Conservation (phyloP, 2,888 invertebrate genomes). For the Mesochorus sp. region DNA sequence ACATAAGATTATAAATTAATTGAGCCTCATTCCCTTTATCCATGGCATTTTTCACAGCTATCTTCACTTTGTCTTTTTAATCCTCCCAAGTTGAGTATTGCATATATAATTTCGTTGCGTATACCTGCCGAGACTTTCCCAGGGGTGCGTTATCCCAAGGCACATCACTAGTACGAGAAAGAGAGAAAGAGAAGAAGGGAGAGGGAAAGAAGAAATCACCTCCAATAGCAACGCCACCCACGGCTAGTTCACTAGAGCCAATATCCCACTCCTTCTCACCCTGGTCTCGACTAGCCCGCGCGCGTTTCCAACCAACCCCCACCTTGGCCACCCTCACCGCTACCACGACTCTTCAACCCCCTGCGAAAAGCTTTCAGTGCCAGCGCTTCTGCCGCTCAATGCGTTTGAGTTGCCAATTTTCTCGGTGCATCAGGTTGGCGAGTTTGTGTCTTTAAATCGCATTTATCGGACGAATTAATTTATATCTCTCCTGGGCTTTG, state of each 20-base stretch:
- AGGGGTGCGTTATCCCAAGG: slow-evolving; percentile 41
- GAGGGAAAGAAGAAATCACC: slow-evolving; percentile 15
- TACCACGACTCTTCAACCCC: slow-evolving; percentile 70
- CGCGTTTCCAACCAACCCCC: slow-evolving; percentile 29
- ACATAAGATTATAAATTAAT: too few relatives aligned
- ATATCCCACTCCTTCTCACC: slow-evolving; percentile 8
- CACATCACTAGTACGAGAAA: slow-evolving; percentile 14
- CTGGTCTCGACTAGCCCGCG: slow-evolving; percentile 10
- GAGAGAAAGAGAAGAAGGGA: slow-evolving; percentile 10
- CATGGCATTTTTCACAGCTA: neutral
- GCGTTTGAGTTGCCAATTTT: slow-evolving; percentile 65
- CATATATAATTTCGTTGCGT: neutral
- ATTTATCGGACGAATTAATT: too few relatives aligned
- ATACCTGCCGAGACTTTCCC: slow-evolving; percentile 5
- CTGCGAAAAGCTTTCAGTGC: slow-evolving; percentile 72
- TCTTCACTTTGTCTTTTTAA: neutral
- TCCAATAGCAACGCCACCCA: slow-evolving; percentile 37
- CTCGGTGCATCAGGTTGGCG: neutral
- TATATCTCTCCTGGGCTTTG: too few relatives aligned
- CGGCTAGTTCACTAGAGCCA: slow-evolving; percentile 18
- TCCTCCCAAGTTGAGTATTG: neutral
- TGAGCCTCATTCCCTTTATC: neutral
- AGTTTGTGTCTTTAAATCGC: too few relatives aligned
- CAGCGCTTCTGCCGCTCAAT: slow-evolving; percentile 77
- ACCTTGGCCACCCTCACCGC: slow-evolving; percentile 6